phyloP scores from a whole-genome alignment of 2,888 invertebrate species.

The Eudasyphora cyanicolor region DNA sequence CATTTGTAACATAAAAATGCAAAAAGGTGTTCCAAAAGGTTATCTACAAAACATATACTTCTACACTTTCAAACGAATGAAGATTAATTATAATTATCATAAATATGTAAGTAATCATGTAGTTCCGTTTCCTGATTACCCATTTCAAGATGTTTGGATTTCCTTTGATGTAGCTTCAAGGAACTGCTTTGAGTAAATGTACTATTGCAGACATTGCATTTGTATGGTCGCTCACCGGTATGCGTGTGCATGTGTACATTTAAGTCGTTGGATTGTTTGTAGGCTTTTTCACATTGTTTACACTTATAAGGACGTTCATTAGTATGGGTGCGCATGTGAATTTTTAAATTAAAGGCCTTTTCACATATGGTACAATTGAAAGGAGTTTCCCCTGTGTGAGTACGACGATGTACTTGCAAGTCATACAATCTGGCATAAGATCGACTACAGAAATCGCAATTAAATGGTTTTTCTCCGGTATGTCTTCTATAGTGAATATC shows the following conservation, averaged over 20 bases:
- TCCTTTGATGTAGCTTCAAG: constrained; percentile 84
- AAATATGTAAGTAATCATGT: too few relatives aligned
- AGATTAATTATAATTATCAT: too few relatives aligned
- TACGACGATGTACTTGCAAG: constrained; percentile 83
- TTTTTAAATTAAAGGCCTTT: constrained; percentile 83
- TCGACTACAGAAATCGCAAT: constrained; percentile 84
- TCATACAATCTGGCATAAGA: constrained; percentile 84
- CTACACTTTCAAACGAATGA: too few relatives aligned
- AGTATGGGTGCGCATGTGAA: constrained; percentile 86
- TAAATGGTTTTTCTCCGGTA: constrained; percentile 85
- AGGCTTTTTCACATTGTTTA: constrained; percentile 73
- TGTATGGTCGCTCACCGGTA: constrained; percentile 62
- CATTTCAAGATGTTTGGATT: constrained; percentile 72
- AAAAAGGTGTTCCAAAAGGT: too few relatives aligned
- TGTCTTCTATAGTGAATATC: constrained; percentile 81
- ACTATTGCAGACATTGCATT: constrained; percentile 56
- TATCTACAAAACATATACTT: too few relatives aligned
- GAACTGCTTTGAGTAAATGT: constrained; percentile 76
- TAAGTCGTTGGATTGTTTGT: constrained; percentile 84
- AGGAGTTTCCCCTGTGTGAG: constrained; percentile 82
- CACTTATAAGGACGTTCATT: constrained; percentile 78
- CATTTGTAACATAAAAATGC: too few relatives aligned
- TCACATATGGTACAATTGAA: constrained; percentile 82
- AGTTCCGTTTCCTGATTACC: background rate
- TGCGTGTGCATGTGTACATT: constrained; percentile 81